phyloP scores from a whole-genome alignment of 2,113 vertebrate species.

The Turnix velox region DNA sequence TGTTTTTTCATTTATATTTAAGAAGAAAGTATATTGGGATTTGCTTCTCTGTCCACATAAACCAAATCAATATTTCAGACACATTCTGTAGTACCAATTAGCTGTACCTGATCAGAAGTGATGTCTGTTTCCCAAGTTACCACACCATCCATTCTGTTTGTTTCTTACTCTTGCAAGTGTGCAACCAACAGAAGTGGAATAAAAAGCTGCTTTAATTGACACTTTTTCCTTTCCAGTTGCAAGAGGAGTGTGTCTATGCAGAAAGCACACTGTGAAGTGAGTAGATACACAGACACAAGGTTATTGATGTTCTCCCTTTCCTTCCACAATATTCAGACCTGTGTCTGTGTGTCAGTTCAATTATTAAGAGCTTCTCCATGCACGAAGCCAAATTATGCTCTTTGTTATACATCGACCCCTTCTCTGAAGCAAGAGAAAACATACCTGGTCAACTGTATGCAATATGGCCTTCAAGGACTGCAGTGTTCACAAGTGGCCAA shows the following conservation, averaged over 20 bases:
- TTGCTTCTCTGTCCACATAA: slow-evolving; percentile 8
- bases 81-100: slow-evolving; percentile 13
- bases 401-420: not conserved
- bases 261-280: not conserved
- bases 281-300: not conserved
- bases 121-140: not conserved
- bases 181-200: not conserved
- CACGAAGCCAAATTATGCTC: not conserved
- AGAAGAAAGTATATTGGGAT: slow-evolving; percentile 61
- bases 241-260: not conserved
- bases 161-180: not conserved
- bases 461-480: not conserved
- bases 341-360: not conserved
- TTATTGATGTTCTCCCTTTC: not conserved
- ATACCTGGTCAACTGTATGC: accelerated
- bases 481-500: accelerated
- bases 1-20: slow-evolving; percentile 73
- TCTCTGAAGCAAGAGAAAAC: not conserved
- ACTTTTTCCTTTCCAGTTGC: not conserved
- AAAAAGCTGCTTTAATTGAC: slow-evolving; percentile 8
- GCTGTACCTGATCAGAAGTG: not conserved
- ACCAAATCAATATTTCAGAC: slow-evolving; percentile 51
- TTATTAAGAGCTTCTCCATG: not conserved
- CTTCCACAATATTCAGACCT: not conserved
- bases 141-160: not conserved